Percentiles rank a stretch among this genome's conserved stretches.
Evolutionary conservation across 1,140 invertebrate genomes (phyloP).

Genomic region (Periplaneta americana): DNA sequence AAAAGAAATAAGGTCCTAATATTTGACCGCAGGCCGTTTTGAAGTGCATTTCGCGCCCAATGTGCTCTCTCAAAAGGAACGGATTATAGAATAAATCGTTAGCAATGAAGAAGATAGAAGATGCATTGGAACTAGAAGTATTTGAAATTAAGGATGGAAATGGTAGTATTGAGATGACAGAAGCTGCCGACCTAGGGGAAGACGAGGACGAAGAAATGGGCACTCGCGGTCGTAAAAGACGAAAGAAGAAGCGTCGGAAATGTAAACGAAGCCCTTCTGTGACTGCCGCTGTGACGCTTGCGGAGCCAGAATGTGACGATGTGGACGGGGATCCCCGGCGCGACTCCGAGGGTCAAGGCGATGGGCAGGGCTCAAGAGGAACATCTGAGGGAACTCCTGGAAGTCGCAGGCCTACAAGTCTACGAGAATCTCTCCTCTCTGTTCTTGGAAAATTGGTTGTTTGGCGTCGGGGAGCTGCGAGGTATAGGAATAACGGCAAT

Average conservation of each 20-base stretch:
- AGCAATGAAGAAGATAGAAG: neutral
- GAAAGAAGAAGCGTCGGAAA: slow-evolving; percentile 35
- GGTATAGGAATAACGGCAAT: slow-evolving; percentile 32
- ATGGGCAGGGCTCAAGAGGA: slow-evolving; percentile 32
- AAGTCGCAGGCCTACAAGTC: slow-evolving; percentile 35
- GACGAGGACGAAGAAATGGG: slow-evolving; percentile 9
- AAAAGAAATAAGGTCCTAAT: neutral
- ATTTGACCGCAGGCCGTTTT: neutral
- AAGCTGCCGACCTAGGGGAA: neutral
- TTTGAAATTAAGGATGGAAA: slow-evolving; percentile 9
- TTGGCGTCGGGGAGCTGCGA: slow-evolving; percentile 40
- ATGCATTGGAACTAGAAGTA: neutral
- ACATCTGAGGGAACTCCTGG: slow-evolving; percentile 7
- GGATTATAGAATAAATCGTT: neutral
- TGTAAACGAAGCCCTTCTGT: slow-evolving; percentile 22
- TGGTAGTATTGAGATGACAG: slow-evolving; percentile 19
- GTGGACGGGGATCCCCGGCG: slow-evolving; percentile 7
- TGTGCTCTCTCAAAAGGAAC: neutral
- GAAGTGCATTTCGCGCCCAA: neutral
- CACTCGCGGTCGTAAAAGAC: slow-evolving; percentile 22
- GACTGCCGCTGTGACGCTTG: slow-evolving; percentile 27
- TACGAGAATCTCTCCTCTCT: slow-evolving; percentile 54
- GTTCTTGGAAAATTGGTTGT: slow-evolving; percentile 62
- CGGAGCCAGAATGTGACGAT: slow-evolving; percentile 35
- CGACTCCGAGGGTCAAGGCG: slow-evolving; percentile 35